Evolutionary conservation across 2,113 vertebrate genomes (phyloP).

Genomic region (Mustela nigripes): DNA sequence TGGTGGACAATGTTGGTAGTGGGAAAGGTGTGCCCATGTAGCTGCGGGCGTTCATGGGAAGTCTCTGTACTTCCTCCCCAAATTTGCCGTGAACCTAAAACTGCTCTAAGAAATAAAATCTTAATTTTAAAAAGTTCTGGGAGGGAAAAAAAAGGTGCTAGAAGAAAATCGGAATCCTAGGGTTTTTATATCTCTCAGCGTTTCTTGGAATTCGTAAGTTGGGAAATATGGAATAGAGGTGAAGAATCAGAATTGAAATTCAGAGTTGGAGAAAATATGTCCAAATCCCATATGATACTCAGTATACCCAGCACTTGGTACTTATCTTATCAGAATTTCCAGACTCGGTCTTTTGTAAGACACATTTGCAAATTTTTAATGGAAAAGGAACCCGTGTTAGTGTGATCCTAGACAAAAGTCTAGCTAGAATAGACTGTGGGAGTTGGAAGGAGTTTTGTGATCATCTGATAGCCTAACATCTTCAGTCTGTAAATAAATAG

Average conservation of each 20-base stretch:
- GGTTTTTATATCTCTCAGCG: background rate
- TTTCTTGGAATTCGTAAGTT: constrained; percentile 34
- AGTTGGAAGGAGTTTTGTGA: background rate
- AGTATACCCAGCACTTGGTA: background rate
- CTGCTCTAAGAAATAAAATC: background rate
- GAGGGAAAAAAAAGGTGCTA: background rate
- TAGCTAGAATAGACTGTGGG: background rate
- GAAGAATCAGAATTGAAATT: background rate
- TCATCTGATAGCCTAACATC: background rate
- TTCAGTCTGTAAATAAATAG: background rate
- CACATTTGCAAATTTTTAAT: background rate
- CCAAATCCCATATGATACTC: background rate
- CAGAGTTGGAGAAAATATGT: background rate
- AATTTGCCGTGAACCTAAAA: background rate
- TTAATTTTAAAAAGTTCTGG: background rate
- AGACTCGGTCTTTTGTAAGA: background rate
- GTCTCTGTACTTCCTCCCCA: background rate
- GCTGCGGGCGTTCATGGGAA: background rate
- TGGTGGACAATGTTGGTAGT: background rate
- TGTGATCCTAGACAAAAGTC: background rate
- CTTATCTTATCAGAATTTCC: background rate
- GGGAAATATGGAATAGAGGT: background rate
- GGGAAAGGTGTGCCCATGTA: background rate
- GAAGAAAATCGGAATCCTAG: background rate
- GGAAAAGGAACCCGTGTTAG: background rate